Evolutionary conservation across 2,888 invertebrate species (phyloP).

Genomic region (Zaprionus lineosus): DNA sequence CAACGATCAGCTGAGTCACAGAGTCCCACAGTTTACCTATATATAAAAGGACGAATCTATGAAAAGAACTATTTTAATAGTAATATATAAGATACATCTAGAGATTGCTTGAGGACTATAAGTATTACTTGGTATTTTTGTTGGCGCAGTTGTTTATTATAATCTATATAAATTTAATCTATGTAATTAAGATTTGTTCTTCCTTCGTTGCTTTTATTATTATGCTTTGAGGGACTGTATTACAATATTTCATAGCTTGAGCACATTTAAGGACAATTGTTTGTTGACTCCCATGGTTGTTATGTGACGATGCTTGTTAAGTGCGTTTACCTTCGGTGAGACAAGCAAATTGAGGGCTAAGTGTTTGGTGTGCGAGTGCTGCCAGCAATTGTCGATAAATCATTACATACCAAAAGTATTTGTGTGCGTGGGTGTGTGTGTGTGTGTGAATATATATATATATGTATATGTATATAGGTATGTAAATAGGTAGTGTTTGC

Average conservation of each 20-base stretch:
- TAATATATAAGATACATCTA: too few relatives aligned
- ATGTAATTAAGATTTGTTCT: too few relatives aligned
- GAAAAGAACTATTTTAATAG: too few relatives aligned
- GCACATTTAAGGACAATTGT: slow-evolving; percentile 13
- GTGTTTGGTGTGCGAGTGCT: slow-evolving; percentile 41
- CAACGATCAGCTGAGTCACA: too few relatives aligned
- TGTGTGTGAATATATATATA: slow-evolving; percentile 18
- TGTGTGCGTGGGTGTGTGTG: slow-evolving; percentile 24
- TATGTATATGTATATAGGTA: slow-evolving; percentile 18
- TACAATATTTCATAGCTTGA: neutral
- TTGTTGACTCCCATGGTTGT: slow-evolving; percentile 10
- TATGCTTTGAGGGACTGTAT: too few relatives aligned
- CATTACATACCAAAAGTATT: slow-evolving; percentile 62
- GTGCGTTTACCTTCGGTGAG: slow-evolving; percentile 46
- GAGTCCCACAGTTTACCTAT: too few relatives aligned
- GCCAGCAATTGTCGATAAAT: slow-evolving; percentile 66
- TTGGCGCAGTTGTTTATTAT: too few relatives aligned
- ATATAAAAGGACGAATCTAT: too few relatives aligned
- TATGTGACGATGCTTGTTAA: slow-evolving; percentile 31
- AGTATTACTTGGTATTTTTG: too few relatives aligned
- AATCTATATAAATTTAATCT: too few relatives aligned
- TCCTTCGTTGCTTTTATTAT: too few relatives aligned
- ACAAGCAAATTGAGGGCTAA: slow-evolving; percentile 57
- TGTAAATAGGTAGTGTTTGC: slow-evolving; percentile 39
- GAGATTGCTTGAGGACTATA: too few relatives aligned